A percentile compares a stretch with the other conserved stretches of the same genome.
These are phyloP conservation scores for Rhagium mordax DNA, from an alignment of 2,888 invertebrate species.

Conservation along the genomic window DNA sequence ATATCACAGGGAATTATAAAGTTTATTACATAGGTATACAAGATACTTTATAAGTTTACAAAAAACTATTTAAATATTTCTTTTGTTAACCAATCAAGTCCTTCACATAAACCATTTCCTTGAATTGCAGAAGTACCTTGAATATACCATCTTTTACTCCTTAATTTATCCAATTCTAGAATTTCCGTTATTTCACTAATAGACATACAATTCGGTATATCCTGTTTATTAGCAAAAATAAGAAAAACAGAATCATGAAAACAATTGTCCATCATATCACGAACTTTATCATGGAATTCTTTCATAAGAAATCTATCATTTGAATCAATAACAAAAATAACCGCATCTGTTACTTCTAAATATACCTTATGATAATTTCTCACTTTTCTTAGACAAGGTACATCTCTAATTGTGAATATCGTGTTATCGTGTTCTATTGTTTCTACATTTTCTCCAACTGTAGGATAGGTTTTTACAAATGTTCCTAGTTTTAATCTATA, in stretches of 20 bases:
- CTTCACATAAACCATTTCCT: constrained; percentile 96
- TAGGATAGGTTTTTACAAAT: constrained; percentile 98
- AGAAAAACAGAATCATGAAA: constrained; percentile 93
- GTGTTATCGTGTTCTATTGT: constrained; percentile 99
- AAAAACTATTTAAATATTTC: constrained; percentile 74
- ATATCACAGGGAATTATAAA: too few species aligned
- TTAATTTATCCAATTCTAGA: constrained; percentile 87
- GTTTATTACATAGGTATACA: too few species aligned
- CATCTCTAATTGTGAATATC: constrained; percentile 99
- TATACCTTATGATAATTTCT: constrained; percentile 98
- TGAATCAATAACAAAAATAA: constrained; percentile 98
- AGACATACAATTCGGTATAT: constrained; percentile 95
- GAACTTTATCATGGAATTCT: constrained; percentile 83
- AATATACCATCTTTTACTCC: constrained; percentile 93
- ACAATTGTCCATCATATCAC: constrained; percentile 88
- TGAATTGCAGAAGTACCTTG: constrained; percentile 97
- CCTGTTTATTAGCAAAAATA: constrained; percentile 98
- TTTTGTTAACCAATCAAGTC: constrained; percentile 96
- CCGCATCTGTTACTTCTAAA: constrained; percentile 97
- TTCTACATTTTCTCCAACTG: constrained; percentile 99
- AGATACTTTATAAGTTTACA: too few species aligned
- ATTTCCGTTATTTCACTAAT: constrained; percentile 96
- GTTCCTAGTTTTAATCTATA: constrained; percentile 98
- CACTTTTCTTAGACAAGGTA: constrained; percentile 99
- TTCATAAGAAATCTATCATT: constrained; percentile 95